A percentile compares a stretch with the other conserved stretches of the same genome.
Evolutionary conservation across 2,888 invertebrate genomes (phyloP).

Genomic region (Hypercompe scribonia): DNA sequence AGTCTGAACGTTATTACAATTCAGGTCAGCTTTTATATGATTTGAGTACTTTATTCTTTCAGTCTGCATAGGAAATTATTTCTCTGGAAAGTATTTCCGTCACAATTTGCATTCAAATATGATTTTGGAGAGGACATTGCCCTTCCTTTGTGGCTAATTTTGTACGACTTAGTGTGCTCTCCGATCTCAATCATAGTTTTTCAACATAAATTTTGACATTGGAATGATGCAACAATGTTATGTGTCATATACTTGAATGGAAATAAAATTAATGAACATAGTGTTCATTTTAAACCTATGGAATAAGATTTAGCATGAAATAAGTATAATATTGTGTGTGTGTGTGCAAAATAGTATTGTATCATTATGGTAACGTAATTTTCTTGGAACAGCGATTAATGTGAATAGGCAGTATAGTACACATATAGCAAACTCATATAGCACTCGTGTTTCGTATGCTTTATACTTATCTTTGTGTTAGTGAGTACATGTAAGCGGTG

Average conservation of each 20-base stretch:
- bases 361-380: conserved; percentile 30
- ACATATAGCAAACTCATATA: conserved; percentile 4
- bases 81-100: conserved; percentile 23
- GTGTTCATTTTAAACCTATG: background rate
- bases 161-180: conserved; percentile 2
- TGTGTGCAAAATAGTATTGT: conserved; percentile 9
- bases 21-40: conserved; percentile 40
- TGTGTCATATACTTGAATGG: background rate
- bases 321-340: conserved; percentile 29
- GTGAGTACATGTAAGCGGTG: conserved; percentile 31
- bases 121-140: conserved; percentile 41
- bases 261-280: background rate
- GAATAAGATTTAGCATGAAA: background rate
- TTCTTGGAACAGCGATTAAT: conserved; percentile 39
- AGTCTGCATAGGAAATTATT: conserved; percentile 11
- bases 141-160: conserved; percentile 35
- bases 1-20: conserved; percentile 41
- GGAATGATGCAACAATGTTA: background rate
- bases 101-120: conserved; percentile 16
- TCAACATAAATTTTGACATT: background rate
- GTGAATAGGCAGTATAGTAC: conserved; percentile 40
- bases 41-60: conserved; percentile 25
- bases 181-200: background rate
- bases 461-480: conserved; percentile 36
- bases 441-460: conserved; percentile 13